These are phyloP conservation scores for Cheilosia vernalis DNA, from an alignment of 2,888 invertebrate species.

Conservation along the genomic window DNA sequence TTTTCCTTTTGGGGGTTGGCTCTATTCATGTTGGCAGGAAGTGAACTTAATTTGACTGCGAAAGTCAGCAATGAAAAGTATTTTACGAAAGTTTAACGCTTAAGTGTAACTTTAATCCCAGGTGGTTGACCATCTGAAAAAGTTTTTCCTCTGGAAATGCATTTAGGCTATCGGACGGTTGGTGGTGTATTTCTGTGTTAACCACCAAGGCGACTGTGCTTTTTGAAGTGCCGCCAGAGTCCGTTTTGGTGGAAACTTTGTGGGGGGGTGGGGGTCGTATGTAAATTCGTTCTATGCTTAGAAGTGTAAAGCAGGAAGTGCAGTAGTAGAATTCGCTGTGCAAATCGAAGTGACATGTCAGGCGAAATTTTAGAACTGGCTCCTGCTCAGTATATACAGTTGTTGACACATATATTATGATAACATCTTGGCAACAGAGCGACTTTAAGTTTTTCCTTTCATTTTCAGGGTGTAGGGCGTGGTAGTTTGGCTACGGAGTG, in stretches of 20 bases:
- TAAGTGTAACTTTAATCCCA: constrained; percentile 40
- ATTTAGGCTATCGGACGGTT: constrained; percentile 6
- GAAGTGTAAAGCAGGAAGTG: too few species aligned
- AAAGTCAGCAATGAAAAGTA: constrained; percentile 35
- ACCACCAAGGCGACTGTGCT: not conserved
- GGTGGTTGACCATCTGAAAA: constrained; percentile 35
- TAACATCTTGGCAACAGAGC: too few species aligned
- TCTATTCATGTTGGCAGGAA: constrained; percentile 19
- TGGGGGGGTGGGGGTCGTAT: not conserved
- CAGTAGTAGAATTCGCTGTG: too few species aligned
- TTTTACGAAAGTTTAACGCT: constrained; percentile 39
- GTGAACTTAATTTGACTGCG: constrained; percentile 54
- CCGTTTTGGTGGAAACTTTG: not conserved
- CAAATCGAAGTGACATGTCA: too few species aligned
- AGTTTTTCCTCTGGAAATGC: constrained; percentile 19
- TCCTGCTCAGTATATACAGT: too few species aligned
- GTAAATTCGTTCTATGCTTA: not conserved
- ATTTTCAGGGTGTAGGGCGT: too few species aligned
- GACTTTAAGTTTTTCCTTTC: too few species aligned
- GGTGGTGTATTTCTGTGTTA: not conserved
- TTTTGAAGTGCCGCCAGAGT: constrained; percentile 19
- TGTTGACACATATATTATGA: too few species aligned
- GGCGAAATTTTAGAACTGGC: too few species aligned
- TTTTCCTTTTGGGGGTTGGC: constrained; percentile 1
- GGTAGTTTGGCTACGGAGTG: too few species aligned